phyloP scores from a whole-genome alignment of 2,797 vertebrate genomes.

The Labroides dimidiatus region DNA sequence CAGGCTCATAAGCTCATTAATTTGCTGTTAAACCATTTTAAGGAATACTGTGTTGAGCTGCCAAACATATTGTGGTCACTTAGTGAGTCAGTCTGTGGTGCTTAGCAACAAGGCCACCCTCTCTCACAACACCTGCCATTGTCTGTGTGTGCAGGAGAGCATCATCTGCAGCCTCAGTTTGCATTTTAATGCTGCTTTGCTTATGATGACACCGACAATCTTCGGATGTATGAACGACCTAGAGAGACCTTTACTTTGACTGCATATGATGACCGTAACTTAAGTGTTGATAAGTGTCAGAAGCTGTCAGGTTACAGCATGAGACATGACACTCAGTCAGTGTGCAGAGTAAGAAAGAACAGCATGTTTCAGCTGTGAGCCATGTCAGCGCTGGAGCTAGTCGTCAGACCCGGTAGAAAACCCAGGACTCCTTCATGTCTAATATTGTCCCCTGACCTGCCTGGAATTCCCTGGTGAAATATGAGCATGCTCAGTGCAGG shows the following conservation, averaged over 20 bases:
- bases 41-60: neutral
- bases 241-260: neutral
- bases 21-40: conserved; percentile 10
- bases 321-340: neutral
- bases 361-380: neutral
- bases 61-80: neutral
- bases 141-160: neutral
- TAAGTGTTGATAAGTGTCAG: neutral
- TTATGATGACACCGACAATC: neutral
- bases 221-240: neutral
- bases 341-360: conserved; percentile 9
- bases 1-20: conserved; percentile 21
- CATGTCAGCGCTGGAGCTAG: neutral
- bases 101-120: conserved; percentile 1
- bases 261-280: neutral
- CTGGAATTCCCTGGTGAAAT: conserved; percentile 69
- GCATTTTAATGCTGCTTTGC: conserved; percentile 33
- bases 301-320: conserved; percentile 9
- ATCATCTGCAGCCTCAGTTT: neutral
- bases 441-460: conserved; percentile 76
- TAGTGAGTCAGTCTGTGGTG: neutral
- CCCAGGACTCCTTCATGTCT: conserved; percentile 52
- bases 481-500: conserved; percentile 31
- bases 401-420: conserved; percentile 29
- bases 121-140: neutral